phyloP scores from a whole-genome alignment of 2,113 vertebrate species.

The Odontesthes bonariensis region DNA sequence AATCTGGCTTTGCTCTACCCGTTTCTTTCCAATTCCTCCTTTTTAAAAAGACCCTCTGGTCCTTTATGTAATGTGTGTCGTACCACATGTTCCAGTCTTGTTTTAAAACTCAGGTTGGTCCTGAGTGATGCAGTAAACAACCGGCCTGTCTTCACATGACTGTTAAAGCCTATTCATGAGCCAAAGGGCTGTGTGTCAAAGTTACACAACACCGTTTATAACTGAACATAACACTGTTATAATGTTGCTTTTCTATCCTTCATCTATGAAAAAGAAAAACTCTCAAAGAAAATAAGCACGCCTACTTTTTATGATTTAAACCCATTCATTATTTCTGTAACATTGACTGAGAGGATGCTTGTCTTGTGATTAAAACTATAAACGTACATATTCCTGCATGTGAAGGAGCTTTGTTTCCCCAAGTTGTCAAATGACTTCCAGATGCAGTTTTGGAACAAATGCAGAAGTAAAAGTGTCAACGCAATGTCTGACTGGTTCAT shows the following conservation, averaged over 20 bases:
- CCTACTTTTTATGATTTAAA: neutral
- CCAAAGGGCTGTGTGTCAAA: neutral
- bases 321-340: neutral
- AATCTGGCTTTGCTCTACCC: neutral
- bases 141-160: conserved; percentile 12
- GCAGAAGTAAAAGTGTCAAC: conserved; percentile 67
- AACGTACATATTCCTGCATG: neutral
- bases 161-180: neutral
- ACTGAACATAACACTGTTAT: neutral
- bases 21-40: neutral
- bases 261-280: neutral
- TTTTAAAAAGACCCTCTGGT: neutral
- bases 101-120: neutral
- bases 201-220: conserved; percentile 5
- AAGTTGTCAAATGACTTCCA: conserved; percentile 7
- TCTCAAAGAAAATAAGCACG: neutral
- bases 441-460: neutral
- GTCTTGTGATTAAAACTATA: conserved; percentile 7
- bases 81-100: too few species aligned
- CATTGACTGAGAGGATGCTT: neutral
- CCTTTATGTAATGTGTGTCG: too few species aligned
- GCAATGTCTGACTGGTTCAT: conserved; percentile 49
- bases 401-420: neutral
- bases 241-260: too few species aligned
- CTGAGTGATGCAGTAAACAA: conserved; percentile 44